Evolutionary conservation across 2,797 vertebrate genomes (phyloP).

Genomic region (Lemur catta): DNA sequence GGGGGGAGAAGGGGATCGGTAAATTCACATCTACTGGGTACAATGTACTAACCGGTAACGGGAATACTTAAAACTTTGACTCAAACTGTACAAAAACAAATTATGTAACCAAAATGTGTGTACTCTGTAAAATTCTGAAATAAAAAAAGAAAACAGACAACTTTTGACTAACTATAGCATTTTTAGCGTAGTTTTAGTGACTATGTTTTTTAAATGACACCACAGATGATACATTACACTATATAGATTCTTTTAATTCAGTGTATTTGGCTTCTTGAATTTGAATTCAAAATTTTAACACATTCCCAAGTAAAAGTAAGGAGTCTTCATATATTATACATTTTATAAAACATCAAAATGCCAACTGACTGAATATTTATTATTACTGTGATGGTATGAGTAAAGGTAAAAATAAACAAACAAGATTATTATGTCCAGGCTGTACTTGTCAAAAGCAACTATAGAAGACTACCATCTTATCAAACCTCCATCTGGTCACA

Average conservation of each 20-base stretch:
- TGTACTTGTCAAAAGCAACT: background rate
- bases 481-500: background rate
- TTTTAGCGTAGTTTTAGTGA: background rate
- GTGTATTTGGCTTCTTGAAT: background rate
- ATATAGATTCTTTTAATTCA: background rate
- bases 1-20: too few relatives aligned
- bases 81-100: too few relatives aligned
- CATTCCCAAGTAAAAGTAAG: background rate
- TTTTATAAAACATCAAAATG: slow-evolving; percentile 27
- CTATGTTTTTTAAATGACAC: background rate
- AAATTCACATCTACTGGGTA: too few relatives aligned
- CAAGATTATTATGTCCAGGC: background rate
- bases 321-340: background rate
- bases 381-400: background rate
- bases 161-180: background rate
- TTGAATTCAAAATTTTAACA: slow-evolving; percentile 25
- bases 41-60: too few relatives aligned
- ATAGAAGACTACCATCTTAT: background rate
- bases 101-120: too few relatives aligned
- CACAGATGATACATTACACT: background rate
- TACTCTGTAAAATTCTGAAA: too few relatives aligned
- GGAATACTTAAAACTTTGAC: too few relatives aligned
- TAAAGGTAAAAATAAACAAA: slow-evolving; percentile 30
- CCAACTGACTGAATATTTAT: slow-evolving; percentile 14
- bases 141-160: background rate